A percentile compares a stretch with the other conserved stretches of the same genome.
These are phyloP conservation scores for Argyresthia goedartella DNA, from an alignment of 2,888 invertebrate species.

Conservation along the genomic window DNA sequence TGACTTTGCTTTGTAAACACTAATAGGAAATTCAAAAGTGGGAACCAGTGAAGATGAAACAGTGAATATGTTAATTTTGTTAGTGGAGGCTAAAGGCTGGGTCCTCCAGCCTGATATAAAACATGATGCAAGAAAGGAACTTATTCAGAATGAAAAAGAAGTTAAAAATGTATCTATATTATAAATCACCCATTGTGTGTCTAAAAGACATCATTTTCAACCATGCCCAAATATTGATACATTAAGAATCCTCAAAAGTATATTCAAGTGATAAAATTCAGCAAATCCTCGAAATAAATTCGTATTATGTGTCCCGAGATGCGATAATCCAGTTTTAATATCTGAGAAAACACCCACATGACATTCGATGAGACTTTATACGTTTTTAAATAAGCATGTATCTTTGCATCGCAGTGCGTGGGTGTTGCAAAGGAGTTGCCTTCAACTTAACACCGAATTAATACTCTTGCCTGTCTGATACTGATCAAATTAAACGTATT, in stretches of 20 bases:
- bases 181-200: too few relatives aligned
- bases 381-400: conserved; percentile 38
- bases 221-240: conserved; percentile 9
- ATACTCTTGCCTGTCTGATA: too few relatives aligned
- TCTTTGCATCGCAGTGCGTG: conserved; percentile 1
- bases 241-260: conserved; percentile 10
- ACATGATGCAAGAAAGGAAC: too few relatives aligned
- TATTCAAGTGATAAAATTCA: conserved; percentile 16
- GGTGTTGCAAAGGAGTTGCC: not conserved
- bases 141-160: too few relatives aligned
- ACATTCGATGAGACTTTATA: conserved; percentile 25
- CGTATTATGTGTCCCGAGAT: conserved; percentile 38
- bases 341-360: conserved; percentile 37
- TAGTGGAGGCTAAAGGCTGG: conserved; percentile 9
- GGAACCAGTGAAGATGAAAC: conserved; percentile 64
- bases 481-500: too few relatives aligned
- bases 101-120: not conserved
- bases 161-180: too few relatives aligned
- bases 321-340: conserved; percentile 53
- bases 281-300: conserved; percentile 47
- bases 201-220: too few relatives aligned
- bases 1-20: conserved; percentile 65
- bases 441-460: too few relatives aligned
- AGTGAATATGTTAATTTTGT: conserved; percentile 64
- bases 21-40: conserved; percentile 68